Evolutionary conservation across 2,888 invertebrate species (phyloP), one percentile per base, ranked within the genome.

Genomic region (Hydraecia micacea): DNA sequence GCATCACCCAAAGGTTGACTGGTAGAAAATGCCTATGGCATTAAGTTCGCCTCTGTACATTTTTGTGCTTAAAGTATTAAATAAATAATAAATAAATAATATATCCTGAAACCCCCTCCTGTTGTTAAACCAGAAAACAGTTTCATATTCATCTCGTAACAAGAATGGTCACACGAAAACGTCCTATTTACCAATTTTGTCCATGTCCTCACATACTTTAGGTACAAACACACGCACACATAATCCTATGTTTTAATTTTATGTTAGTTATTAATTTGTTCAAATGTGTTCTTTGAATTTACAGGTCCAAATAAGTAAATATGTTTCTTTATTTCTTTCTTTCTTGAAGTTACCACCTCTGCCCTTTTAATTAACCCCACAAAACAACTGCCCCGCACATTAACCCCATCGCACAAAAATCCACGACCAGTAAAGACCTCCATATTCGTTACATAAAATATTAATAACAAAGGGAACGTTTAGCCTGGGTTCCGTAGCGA

Each of bases 401-500:
- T 70, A 70, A 71, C 52, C 70, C 36, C 63, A 39, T 55, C 32
- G 32, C 69, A 28, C 36, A 77, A 74, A 83, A 84, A 39, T 15
- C 55, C 68, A 52, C 52, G 39, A 73, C 15, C 28, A 3, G 32
- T 25, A 58, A 70, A 75, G 77, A 75, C 68, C 69, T 28, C 46
- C 18, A 36, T 46, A 65, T 75, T 81, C 52, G 58, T 60, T 73
- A 63, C 39, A 84, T 78, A 81, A 87, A 87, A 87, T 88, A 88
- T 87, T 84, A 88, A 87, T 87, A 88, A 81, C 77, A 81, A 73
- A 84, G 76, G 66, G 39, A 77, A 91, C 91, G 91, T 94, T 93
- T 93, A 93, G 93, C 93, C 91, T 77, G 72, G 87, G 85, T 75
- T 79, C 80, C 73, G 78, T 73, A 83, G 90, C 93, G 94, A 94